phyloP scores from a whole-genome alignment of 1,140 invertebrate genomes.

The Aphaenogaster rudis region DNA sequence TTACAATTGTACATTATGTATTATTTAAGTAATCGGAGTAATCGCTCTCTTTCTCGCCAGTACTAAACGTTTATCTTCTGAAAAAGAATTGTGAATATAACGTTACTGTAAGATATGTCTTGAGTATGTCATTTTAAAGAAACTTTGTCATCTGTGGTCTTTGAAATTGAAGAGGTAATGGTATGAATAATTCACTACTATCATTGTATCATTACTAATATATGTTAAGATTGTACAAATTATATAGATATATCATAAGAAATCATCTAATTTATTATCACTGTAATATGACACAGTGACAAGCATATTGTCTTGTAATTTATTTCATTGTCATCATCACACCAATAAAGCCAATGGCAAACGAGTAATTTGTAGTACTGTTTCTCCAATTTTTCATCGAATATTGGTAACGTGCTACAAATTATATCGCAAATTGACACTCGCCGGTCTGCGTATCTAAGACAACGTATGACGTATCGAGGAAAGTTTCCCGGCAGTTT shows the following conservation, averaged over 20 bases:
- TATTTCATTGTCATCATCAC: conserved; percentile 68
- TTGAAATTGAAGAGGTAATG: not conserved
- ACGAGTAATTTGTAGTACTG: conserved; percentile 9
- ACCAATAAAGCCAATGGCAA: conserved; percentile 65
- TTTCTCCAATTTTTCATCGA: not conserved
- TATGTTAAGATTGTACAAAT: conserved; percentile 18
- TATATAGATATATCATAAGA: conserved; percentile 11
- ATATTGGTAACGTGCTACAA: conserved; percentile 22
- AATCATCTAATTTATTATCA: conserved; percentile 14
- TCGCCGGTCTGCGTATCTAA: not conserved
- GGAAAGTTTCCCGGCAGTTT: not conserved
- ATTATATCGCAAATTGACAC: not conserved
- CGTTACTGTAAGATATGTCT: not conserved
- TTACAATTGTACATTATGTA: conserved; percentile 31
- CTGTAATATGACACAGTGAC: not conserved
- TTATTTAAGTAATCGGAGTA: conserved; percentile 28
- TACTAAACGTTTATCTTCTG: not conserved
- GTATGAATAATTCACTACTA: not conserved
- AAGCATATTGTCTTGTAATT: conserved; percentile 49
- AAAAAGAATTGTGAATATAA: conserved; percentile 19
- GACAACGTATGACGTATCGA: not conserved
- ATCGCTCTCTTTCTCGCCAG: not conserved
- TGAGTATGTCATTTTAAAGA: not conserved
- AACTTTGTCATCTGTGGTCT: not conserved
- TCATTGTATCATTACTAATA: conserved; percentile 4